Conservation (phyloP, 2,888 invertebrate species). For the Cotesia congregata region DNA sequence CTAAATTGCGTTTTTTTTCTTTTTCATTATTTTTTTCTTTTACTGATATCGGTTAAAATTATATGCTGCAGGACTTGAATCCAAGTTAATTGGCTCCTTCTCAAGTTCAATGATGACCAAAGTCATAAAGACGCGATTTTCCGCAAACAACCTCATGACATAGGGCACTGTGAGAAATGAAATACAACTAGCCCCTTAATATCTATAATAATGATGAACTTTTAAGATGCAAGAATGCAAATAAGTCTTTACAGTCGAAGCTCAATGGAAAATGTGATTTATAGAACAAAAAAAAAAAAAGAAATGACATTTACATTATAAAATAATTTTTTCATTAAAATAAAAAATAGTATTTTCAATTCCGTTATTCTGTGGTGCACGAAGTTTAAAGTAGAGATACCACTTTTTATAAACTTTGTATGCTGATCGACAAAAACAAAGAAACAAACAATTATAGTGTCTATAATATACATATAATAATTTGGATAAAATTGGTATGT, state of each 20-base stretch:
- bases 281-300: slow-evolving; percentile 35
- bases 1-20: background rate
- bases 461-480: slow-evolving; percentile 29
- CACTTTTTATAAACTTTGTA: slow-evolving; percentile 49
- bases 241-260: slow-evolving; percentile 46
- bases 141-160: slow-evolving; percentile 30
- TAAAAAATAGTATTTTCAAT: slow-evolving; percentile 48
- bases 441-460: slow-evolving; percentile 24
- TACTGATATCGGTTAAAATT: slow-evolving; percentile 61
- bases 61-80: slow-evolving; percentile 69
- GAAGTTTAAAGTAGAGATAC: slow-evolving; percentile 46
- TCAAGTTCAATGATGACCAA: slow-evolving; percentile 63
- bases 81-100: slow-evolving; percentile 66
- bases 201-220: slow-evolving; percentile 27
- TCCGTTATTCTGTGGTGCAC: slow-evolving; percentile 69
- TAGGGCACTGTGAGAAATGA: slow-evolving; percentile 23
- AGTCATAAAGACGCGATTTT: slow-evolving; percentile 48
- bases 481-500: slow-evolving; percentile 35
- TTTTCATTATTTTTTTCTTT: slow-evolving; percentile 43
- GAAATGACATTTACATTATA: slow-evolving; percentile 18
- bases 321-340: slow-evolving; percentile 36
- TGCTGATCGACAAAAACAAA: slow-evolving; percentile 44
- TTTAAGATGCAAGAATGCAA: slow-evolving; percentile 46
- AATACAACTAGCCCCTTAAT: slow-evolving; percentile 21
- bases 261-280: slow-evolving; percentile 51